Percentiles rank a stretch among this genome's conserved stretches.
Evolutionary conservation across 1,140 invertebrate species (phyloP).

Genomic region (Drosophila watanabei): DNA sequence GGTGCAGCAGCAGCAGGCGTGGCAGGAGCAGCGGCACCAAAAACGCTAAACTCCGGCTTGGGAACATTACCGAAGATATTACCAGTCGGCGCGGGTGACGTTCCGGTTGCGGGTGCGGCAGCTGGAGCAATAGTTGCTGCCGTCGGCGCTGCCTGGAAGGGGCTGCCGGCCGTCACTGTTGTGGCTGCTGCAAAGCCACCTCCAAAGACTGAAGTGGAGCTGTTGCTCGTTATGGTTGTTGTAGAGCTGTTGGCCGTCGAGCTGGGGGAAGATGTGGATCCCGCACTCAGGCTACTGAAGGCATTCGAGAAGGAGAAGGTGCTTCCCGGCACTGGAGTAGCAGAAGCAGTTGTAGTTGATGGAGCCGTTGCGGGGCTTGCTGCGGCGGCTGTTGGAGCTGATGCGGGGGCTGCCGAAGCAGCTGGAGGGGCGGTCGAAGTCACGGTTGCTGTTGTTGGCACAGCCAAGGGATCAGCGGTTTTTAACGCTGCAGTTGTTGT

Average conservation of each 20-base stretch:
- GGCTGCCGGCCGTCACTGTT: conserved; percentile 19
- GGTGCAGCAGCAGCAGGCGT: conserved; percentile 22
- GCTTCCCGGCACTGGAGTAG: conserved; percentile 41
- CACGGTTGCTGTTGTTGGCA: conserved; percentile 4
- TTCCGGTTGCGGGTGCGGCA: neutral
- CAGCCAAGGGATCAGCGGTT: conserved; percentile 14
- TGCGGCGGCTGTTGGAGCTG: neutral
- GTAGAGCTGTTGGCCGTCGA: conserved; percentile 20
- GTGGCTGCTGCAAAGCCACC: conserved; percentile 36
- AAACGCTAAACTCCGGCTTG: conserved; percentile 73
- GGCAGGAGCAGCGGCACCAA: conserved; percentile 40
- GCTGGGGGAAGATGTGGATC: neutral
- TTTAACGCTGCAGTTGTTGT: conserved; percentile 8
- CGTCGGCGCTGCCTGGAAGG: conserved; percentile 33
- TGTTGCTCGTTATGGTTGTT: conserved; percentile 19
- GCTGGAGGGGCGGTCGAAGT: conserved; percentile 2
- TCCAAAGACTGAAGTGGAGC: conserved; percentile 56
- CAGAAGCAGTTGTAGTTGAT: neutral
- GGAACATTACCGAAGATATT: conserved; percentile 73
- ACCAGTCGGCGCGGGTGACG: conserved; percentile 3
- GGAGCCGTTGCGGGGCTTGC: neutral
- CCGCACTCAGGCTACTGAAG: conserved; percentile 55
- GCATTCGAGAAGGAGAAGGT: conserved; percentile 69
- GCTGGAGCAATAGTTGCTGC: neutral
- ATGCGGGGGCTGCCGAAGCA: neutral